Evolutionary conservation across 1,140 invertebrate species (phyloP).

Genomic region (Neodiprion pinetum): DNA sequence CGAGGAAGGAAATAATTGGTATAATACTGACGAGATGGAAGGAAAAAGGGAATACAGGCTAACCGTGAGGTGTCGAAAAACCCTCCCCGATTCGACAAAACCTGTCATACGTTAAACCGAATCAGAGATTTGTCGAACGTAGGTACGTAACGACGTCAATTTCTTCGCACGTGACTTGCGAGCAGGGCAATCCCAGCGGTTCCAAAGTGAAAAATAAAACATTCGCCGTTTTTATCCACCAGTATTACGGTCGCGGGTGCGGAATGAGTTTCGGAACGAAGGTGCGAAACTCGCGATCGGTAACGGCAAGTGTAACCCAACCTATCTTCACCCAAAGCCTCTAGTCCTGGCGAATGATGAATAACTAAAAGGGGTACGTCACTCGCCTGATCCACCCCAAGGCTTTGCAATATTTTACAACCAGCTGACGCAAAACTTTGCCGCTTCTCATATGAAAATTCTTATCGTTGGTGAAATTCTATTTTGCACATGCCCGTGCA

Average conservation of each 20-base stretch:
- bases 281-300: no score
- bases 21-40: no score
- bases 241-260: no score
- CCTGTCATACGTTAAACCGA: not conserved
- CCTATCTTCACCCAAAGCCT: no score
- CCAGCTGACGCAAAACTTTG: not conserved
- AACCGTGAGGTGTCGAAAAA: no score
- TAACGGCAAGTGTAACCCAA: no score
- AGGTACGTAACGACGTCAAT: not conserved
- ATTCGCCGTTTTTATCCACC: no score
- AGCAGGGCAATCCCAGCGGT: no score
- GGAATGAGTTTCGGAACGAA: no score
- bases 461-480: not conserved
- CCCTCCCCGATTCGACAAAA: not conserved
- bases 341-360: not conserved
- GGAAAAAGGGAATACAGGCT: no score
- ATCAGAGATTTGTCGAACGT: not conserved
- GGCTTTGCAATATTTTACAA: not conserved
- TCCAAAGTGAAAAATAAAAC: no score
- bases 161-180: not conserved
- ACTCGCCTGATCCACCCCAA: not conserved
- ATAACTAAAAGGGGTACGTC: not conserved
- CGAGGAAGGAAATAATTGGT: no score
- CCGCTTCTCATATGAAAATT: not conserved
- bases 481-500: not conserved